phyloP scores from a whole-genome alignment of 2,888 invertebrate genomes.

The Sclerodermus sp. region DNA sequence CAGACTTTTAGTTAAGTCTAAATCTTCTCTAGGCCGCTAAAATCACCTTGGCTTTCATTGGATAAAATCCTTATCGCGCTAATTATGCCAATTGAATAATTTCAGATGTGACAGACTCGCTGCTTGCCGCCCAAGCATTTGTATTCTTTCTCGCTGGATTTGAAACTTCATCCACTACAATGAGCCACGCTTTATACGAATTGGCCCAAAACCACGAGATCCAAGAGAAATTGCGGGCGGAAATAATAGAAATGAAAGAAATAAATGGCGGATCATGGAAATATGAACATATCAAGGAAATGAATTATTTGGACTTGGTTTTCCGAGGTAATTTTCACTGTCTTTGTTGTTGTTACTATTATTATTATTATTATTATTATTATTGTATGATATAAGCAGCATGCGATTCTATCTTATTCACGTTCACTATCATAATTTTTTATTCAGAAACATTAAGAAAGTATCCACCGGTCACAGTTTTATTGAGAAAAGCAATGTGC shows the following conservation, averaged over 20 bases:
- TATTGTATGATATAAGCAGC: constrained; percentile 17
- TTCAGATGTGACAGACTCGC: constrained; percentile 42
- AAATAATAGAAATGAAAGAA: constrained; percentile 42
- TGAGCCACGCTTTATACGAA: constrained; percentile 54
- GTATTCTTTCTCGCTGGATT: constrained; percentile 59
- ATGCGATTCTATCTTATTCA: constrained; percentile 37
- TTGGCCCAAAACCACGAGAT: constrained; percentile 53
- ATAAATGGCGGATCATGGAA: constrained; percentile 42
- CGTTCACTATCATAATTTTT: constrained; percentile 3
- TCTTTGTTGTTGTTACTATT: background rate
- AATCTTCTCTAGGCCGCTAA: no score
- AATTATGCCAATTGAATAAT: no score
- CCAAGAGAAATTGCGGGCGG: constrained; percentile 52
- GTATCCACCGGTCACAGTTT: constrained; percentile 51
- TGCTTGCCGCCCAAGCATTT: constrained; percentile 51
- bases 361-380: no score
- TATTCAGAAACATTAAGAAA: constrained; percentile 57
- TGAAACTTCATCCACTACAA: constrained; percentile 57
- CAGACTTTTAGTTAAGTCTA: no score
- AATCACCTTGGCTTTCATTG: no score
- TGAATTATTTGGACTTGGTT: constrained; percentile 54
- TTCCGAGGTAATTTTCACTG: constrained; percentile 32
- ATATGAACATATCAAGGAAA: constrained; percentile 50
- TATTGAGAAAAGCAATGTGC: constrained; percentile 45
- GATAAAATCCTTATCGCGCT: no score